Percentiles rank a stretch among this genome's conserved stretches.
These are phyloP conservation scores for Synanthedon tipuliformis DNA, from an alignment of 2,888 invertebrate species.

Conservation along the genomic window DNA sequence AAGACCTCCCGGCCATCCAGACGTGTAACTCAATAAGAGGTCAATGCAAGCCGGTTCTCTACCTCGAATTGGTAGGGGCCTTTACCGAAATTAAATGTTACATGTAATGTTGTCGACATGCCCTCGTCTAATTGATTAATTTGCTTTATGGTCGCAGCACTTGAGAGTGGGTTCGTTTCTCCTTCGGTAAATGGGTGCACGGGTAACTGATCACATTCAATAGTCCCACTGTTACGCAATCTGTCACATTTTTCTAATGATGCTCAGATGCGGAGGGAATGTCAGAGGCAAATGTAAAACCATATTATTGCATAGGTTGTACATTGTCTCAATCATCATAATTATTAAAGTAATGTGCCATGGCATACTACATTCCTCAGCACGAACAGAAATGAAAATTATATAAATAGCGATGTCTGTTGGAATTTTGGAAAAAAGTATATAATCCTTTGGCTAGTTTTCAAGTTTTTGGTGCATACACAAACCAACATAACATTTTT, in stretches of 20 bases:
- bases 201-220: conserved; percentile 49
- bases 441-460: too few relatives aligned
- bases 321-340: too few relatives aligned
- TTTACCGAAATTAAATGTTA: conserved; percentile 63
- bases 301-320: too few relatives aligned
- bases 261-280: conserved; percentile 12
- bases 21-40: conserved; percentile 7
- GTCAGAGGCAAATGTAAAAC: not conserved
- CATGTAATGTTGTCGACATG: conserved; percentile 67
- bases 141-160: conserved; percentile 67
- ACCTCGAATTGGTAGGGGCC: conserved; percentile 23
- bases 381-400: too few relatives aligned
- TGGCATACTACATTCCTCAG: too few relatives aligned
- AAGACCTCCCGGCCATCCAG: conserved; percentile 17
- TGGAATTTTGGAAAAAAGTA: too few relatives aligned
- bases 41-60: conserved; percentile 19
- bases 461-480: too few relatives aligned
- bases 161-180: conserved; percentile 57
- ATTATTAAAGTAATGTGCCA: too few relatives aligned
- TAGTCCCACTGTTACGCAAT: conserved; percentile 57
- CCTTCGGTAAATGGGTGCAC: conserved; percentile 47
- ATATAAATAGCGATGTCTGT: too few relatives aligned
- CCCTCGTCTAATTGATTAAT: conserved; percentile 69
- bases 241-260: conserved; percentile 58
- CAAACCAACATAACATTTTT: too few relatives aligned